A percentile compares a stretch with the other conserved stretches of the same genome.
Conservation (phyloP, 2,113 vertebrate genomes). For the Nicator chloris region DNA sequence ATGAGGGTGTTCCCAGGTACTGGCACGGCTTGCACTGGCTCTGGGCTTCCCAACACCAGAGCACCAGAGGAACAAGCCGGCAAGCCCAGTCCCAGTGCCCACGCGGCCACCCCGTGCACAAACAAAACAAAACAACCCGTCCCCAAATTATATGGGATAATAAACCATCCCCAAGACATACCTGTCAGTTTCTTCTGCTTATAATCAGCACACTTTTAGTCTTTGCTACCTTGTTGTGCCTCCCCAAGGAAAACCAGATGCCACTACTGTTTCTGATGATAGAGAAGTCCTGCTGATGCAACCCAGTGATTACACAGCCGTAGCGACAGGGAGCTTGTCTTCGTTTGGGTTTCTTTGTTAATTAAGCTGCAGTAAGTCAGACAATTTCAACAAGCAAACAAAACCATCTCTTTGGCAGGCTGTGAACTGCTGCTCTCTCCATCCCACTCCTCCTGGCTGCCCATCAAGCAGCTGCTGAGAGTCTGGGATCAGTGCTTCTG, state of each 20-base stretch:
- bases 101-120: fast-evolving
- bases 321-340: not conserved
- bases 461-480: not conserved
- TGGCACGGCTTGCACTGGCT: not conserved
- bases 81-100: not conserved
- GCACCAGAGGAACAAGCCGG: not conserved
- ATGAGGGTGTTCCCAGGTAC: no score
- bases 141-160: no score
- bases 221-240: not conserved
- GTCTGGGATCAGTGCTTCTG: not conserved
- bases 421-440: not conserved
- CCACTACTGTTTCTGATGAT: not conserved
- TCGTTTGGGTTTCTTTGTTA: not conserved
- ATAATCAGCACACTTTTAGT: not conserved
- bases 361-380: not conserved
- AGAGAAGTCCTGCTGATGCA: not conserved
- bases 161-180: not conserved
- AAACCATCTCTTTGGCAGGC: not conserved
- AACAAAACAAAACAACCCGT: not conserved
- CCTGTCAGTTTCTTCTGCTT: not conserved
- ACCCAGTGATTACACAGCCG: not conserved
- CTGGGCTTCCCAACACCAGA: no score
- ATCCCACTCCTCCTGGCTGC: not conserved
- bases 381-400: not conserved
- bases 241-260: not conserved